These are phyloP conservation scores for Lapara coniferarum DNA, from an alignment of 2,888 invertebrate genomes.

Conservation along the genomic window DNA sequence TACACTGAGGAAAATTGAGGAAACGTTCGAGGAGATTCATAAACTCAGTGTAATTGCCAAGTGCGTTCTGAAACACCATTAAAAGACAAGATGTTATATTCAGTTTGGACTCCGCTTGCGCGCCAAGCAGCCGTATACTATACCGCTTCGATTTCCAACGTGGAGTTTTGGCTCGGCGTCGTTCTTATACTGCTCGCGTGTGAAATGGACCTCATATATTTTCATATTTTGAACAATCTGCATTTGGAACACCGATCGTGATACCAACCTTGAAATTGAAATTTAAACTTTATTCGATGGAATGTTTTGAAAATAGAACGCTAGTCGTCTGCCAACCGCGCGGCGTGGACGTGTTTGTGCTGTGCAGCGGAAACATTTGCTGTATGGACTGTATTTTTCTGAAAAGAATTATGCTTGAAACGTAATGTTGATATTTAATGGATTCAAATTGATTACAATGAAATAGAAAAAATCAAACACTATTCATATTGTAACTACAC, in stretches of 20 bases:
- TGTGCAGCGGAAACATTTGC: conserved; percentile 21
- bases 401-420: not conserved
- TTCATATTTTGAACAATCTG: conserved; percentile 50
- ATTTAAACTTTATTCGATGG: conserved; percentile 37
- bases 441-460: not conserved
- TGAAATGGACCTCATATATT: conserved; percentile 78
- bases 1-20: conserved; percentile 9
- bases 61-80: conserved; percentile 25
- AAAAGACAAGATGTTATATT: conserved; percentile 52
- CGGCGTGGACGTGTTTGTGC: conserved; percentile 31
- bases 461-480: not conserved
- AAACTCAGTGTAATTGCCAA: conserved; percentile 10
- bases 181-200: conserved; percentile 72
- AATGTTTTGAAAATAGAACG: conserved; percentile 58
- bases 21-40: not conserved
- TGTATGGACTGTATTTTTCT: not conserved
- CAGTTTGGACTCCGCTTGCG: conserved; percentile 69
- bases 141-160: conserved; percentile 63
- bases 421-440: no score
- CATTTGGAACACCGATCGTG: conserved; percentile 29
- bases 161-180: conserved; percentile 76
- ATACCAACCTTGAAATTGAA: conserved; percentile 43
- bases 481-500: not conserved
- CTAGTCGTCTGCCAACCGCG: conserved; percentile 47
- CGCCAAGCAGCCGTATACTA: conserved; percentile 58